phyloP scores from a whole-genome alignment of 1,140 invertebrate species.

The Elysia chlorotica region DNA sequence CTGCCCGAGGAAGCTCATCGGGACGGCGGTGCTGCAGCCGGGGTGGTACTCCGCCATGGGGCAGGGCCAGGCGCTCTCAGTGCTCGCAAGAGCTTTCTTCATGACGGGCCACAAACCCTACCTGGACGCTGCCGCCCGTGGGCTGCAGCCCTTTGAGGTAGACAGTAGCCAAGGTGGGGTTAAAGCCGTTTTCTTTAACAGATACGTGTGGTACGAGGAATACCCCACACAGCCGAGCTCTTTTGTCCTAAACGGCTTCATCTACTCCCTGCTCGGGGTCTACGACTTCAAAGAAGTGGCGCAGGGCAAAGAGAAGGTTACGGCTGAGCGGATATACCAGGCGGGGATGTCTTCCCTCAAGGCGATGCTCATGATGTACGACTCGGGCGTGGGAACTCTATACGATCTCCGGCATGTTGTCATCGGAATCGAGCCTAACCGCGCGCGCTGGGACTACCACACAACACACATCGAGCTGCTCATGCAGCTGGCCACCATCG shows the following conservation, averaged over 20 bases:
- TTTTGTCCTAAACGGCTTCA: slow-evolving; percentile 98
- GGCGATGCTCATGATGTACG: slow-evolving; percentile 87
- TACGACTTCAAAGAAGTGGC: slow-evolving; percentile 82
- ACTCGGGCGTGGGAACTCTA: slow-evolving; percentile 94
- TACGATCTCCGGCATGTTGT: slow-evolving; percentile 96
- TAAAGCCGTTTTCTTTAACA: slow-evolving; percentile 69
- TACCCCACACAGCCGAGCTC: slow-evolving; percentile 94
- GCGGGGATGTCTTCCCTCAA: slow-evolving; percentile 89
- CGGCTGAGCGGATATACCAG: slow-evolving; percentile 71
- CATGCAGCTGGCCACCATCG: slow-evolving; percentile 84
- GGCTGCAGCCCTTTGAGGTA: slow-evolving; percentile 80
- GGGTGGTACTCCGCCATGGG: slow-evolving; percentile 98
- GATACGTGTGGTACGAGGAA: slow-evolving; percentile 95
- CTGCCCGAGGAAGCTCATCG: slow-evolving; percentile 74
- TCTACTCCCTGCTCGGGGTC: slow-evolving; percentile 94
- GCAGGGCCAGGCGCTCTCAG: slow-evolving; percentile 94
- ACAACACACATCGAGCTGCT: slow-evolving; percentile 97
- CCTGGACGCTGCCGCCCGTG: slow-evolving; percentile 79
- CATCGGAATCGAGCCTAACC: slow-evolving; percentile 82
- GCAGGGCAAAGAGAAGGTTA: slow-evolving; percentile 31
- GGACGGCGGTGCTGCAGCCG: slow-evolving; percentile 77
- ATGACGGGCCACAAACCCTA: slow-evolving; percentile 78
- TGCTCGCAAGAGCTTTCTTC: slow-evolving; percentile 86
- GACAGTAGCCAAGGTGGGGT: slow-evolving; percentile 76
- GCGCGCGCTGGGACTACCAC: slow-evolving; percentile 93